phyloP scores from a whole-genome alignment of 2,113 vertebrate species.

The Lathamus discolor region DNA sequence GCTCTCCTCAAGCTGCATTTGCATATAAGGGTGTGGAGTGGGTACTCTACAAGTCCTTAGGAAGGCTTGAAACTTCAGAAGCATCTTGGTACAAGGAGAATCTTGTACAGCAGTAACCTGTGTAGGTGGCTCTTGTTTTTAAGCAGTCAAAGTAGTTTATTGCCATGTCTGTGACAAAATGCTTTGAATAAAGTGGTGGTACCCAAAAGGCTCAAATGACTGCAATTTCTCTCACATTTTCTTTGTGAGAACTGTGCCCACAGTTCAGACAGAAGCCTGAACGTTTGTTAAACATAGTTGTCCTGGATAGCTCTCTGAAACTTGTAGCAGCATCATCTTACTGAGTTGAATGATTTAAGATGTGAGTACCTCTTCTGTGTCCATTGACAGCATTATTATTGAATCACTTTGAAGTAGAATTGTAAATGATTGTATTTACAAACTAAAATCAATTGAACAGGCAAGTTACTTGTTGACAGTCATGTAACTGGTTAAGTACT shows the following conservation, averaged over 20 bases:
- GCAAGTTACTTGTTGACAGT: not conserved
- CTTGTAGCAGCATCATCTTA: not conserved
- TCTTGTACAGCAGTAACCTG: not conserved
- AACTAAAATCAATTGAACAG: not conserved
- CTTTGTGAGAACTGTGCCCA: not conserved
- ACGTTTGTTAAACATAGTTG: not conserved
- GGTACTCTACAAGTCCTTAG: not conserved
- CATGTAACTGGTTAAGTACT: not conserved
- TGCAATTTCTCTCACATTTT: not conserved
- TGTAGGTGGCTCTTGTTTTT: not conserved
- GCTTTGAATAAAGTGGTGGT: not conserved
- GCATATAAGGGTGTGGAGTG: rapidly evolving
- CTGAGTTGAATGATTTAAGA: not conserved
- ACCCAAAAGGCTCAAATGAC: not conserved
- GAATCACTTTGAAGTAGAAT: not conserved
- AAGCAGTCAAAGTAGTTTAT: not conserved
- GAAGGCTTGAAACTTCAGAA: not conserved
- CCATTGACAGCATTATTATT: not conserved
- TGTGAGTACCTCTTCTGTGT: not conserved
- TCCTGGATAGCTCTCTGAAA: not conserved
- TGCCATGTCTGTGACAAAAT: not conserved
- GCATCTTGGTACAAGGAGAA: not conserved
- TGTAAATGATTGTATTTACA: not conserved
- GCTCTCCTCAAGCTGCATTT: not conserved
- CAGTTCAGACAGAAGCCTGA: not conserved